phyloP scores from a whole-genome alignment of 2,797 vertebrate genomes.

The Hephaestus fuliginosus region DNA sequence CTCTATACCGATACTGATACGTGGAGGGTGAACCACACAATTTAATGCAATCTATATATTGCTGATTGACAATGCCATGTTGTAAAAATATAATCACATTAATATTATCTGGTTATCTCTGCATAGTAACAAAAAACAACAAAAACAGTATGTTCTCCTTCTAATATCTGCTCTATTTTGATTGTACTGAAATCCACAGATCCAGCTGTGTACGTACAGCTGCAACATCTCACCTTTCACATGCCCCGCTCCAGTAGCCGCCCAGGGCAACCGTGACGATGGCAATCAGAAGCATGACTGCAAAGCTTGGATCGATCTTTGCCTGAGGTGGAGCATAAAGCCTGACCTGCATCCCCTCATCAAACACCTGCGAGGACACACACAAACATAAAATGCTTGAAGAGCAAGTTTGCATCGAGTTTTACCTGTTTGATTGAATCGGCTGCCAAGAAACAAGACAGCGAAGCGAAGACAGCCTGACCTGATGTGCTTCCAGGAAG shows the following conservation, averaged over 20 bases:
- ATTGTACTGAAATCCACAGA: not conserved
- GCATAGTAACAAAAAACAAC: not conserved
- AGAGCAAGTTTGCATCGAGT: not conserved
- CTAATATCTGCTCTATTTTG: not conserved
- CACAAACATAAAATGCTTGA: not conserved
- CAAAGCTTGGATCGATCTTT: slow-evolving; percentile 89
- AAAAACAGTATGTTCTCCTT: not conserved
- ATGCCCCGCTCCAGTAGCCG: slow-evolving; percentile 93
- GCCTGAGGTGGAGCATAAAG: slow-evolving; percentile 88
- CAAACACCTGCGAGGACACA: slow-evolving; percentile 85
- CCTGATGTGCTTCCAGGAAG: slow-evolving; percentile 87
- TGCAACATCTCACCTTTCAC: slow-evolving; percentile 88
- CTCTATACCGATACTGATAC: not conserved
- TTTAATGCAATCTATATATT: not conserved
- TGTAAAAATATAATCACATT: not conserved
- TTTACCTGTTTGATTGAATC: not conserved
- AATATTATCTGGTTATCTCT: not conserved
- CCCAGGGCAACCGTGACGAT: slow-evolving; percentile 91
- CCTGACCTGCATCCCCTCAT: slow-evolving; percentile 83
- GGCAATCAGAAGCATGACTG: slow-evolving; percentile 92
- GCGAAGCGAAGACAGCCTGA: slow-evolving; percentile 64
- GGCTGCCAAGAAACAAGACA: too few relatives aligned
- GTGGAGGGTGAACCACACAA: not conserved
- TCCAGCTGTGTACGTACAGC: not conserved
- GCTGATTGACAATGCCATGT: slow-evolving; percentile 1